These are phyloP conservation scores for Stylophora pistillata DNA, from an alignment of 64 coral and sea anemone genomes.

Conservation along the genomic window DNA sequence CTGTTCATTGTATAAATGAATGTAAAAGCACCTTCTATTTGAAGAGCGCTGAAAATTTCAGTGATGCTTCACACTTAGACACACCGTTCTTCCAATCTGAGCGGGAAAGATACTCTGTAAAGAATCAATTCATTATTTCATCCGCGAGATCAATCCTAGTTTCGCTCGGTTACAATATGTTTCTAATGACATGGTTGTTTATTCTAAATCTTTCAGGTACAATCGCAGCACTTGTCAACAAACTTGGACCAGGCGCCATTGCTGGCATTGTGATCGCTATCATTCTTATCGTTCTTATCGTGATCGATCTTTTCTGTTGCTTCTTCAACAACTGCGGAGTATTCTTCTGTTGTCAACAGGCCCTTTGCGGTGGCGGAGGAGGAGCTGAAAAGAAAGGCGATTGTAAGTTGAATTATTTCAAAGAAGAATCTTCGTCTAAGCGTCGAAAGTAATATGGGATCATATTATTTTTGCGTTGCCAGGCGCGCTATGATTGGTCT, in stretches of 20 bases:
- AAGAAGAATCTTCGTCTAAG: background rate
- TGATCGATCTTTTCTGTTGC: conserved; percentile 83
- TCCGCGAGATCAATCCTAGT: too few relatives aligned
- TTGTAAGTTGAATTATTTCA: background rate
- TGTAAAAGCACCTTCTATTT: too few relatives aligned
- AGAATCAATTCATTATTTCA: too few relatives aligned
- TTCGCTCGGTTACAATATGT: background rate
- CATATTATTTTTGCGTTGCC: too few relatives aligned
- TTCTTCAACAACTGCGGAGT: conserved; percentile 80
- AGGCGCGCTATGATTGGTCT: background rate
- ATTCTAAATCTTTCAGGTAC: background rate
- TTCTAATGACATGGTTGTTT: background rate
- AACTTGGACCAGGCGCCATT: conserved; percentile 42
- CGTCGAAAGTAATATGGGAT: too few relatives aligned
- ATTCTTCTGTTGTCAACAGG: conserved; percentile 63
- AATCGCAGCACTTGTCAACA: background rate
- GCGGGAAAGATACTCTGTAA: too few relatives aligned
- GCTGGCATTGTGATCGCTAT: conserved; percentile 85
- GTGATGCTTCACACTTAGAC: too few relatives aligned
- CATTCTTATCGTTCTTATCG: conserved; percentile 73
- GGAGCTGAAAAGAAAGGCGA: background rate
- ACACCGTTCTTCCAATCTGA: too few relatives aligned
- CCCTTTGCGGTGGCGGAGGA: conserved; percentile 16
- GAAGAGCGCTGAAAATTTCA: too few relatives aligned
- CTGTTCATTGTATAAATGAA: too few relatives aligned